These are phyloP conservation scores for Caloenas nicobarica DNA, from an alignment of 2,113 vertebrate genomes.

Conservation along the genomic window DNA sequence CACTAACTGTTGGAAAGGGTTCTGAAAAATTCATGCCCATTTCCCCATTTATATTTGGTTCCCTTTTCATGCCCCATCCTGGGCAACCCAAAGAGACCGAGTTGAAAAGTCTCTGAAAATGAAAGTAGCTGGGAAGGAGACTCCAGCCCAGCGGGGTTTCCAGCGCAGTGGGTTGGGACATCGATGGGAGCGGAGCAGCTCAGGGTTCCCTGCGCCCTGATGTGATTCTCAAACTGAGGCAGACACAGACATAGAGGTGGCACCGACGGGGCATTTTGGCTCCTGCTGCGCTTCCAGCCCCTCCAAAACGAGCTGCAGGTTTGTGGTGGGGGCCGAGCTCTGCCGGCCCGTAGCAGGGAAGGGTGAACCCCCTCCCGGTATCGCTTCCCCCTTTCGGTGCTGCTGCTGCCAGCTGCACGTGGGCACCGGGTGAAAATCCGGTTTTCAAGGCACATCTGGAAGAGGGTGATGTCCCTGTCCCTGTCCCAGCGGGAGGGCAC, in stretches of 20 bases:
- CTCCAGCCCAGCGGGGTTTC: accelerated
- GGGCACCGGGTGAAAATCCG: accelerated
- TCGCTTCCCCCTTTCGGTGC: not conserved
- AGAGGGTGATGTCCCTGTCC: too few species aligned
- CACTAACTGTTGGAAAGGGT: not conserved
- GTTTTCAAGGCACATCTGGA: not conserved
- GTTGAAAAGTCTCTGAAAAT: not conserved
- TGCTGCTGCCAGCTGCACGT: not conserved
- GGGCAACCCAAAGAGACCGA: not conserved
- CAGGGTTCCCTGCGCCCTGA: not conserved
- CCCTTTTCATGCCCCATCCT: not conserved
- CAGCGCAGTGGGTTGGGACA: accelerated
- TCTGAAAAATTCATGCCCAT: not conserved
- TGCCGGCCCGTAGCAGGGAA: too few species aligned
- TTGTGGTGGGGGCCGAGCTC: too few species aligned
- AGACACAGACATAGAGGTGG: accelerated
- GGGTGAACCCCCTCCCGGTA: not conserved
- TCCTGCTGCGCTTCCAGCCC: not conserved
- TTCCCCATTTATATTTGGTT: not conserved
- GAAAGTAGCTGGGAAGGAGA: accelerated
- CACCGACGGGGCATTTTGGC: accelerated
- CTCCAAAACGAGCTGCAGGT: not conserved
- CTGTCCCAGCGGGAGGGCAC: not conserved
- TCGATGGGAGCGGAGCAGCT: accelerated
- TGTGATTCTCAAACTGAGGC: accelerated